Base-by-base conservation (phyloP, 2,113 vertebrate species). In the Brienomyrus brachyistius region DNA sequence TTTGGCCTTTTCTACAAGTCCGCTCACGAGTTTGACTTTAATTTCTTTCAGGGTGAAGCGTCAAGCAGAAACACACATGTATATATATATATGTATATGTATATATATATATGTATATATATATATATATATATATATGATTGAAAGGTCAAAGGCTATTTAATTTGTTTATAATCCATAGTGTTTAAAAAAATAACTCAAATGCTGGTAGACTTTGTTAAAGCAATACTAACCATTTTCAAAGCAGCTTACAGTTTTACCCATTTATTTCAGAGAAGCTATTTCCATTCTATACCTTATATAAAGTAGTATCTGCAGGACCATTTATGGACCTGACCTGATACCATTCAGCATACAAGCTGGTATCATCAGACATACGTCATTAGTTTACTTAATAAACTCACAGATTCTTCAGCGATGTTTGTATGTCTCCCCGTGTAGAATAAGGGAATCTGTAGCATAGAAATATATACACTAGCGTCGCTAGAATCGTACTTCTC, bases 101-200 rank as follows among this genome's bases (percentile, higher is more conserved):
- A 87, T 90, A 92, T 92, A 90, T 88, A 90, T 90, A 21, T 66
- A 50, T 91, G 91, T 91, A 27, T 40, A 40, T n/a, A n/a, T 88
- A 48, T 91, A 91, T 91, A 91, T 43, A 87, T 90, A 92, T 92
- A 90, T 88, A 90, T 90, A 21, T 70, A 50, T 91, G 91, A 31
- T 31, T 31, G 1, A 31, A 31, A 31, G 31, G 31, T 31, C 0
- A 31, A 92, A 89, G 92, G 87, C 87, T 93, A 94, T 93, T 92
- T 91, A 88, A 88, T 92, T 84, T 94, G 83, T 94, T 94, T 94
- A 94, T 91, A 88, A 88, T 35, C 52, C 43, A 19, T 83, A 83
- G 50, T 48, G 70, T 50, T 87, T 92, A 92, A 92, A 92, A 93
- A 52, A 52, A 52, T 92, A 91, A 89, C 92, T 91, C 91, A 94